Evolutionary conservation across 1,140 invertebrate genomes (phyloP).

Genomic region (Drosophila serrata): DNA sequence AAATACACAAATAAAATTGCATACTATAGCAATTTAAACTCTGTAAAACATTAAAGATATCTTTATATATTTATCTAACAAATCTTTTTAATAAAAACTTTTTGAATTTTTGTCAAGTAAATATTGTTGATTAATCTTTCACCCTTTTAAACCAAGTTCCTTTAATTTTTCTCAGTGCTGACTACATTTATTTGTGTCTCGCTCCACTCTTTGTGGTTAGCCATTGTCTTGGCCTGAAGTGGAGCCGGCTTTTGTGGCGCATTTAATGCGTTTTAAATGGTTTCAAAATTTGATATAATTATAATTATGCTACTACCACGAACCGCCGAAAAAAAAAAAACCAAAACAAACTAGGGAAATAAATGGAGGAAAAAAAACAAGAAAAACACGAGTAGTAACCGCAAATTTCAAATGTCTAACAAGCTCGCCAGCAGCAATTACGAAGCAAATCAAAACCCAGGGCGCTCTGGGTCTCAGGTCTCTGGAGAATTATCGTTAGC

Average conservation of each 20-base stretch:
- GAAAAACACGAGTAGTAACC: slow-evolving; percentile 49
- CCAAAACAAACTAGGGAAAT: slow-evolving; percentile 33
- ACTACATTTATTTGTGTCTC: slow-evolving; percentile 13
- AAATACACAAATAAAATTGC: not conserved
- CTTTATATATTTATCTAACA: not conserved
- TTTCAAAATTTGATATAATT: slow-evolving; percentile 84
- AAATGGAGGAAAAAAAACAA: slow-evolving; percentile 58
- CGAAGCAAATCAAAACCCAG: slow-evolving; percentile 26
- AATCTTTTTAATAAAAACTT: not conserved
- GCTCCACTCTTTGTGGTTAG: slow-evolving; percentile 30
- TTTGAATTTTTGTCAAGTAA: not conserved
- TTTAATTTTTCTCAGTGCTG: not conserved
- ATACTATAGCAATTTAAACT: not conserved
- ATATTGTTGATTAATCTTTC: not conserved
- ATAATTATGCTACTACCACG: slow-evolving; percentile 74
- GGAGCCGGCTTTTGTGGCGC: slow-evolving; percentile 54
- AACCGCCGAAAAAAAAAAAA: slow-evolving; percentile 43
- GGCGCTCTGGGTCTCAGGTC: slow-evolving; percentile 13
- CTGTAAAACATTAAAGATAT: not conserved
- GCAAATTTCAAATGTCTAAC: slow-evolving; percentile 54
- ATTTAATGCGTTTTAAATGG: slow-evolving; percentile 84
- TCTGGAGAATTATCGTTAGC: slow-evolving; percentile 31
- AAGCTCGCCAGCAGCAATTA: slow-evolving; percentile 45
- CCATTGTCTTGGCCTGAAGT: slow-evolving; percentile 48
- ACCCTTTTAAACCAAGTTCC: too few relatives aligned